phyloP scores from a whole-genome alignment of 2,113 vertebrate genomes.

The Origma solitaria region DNA sequence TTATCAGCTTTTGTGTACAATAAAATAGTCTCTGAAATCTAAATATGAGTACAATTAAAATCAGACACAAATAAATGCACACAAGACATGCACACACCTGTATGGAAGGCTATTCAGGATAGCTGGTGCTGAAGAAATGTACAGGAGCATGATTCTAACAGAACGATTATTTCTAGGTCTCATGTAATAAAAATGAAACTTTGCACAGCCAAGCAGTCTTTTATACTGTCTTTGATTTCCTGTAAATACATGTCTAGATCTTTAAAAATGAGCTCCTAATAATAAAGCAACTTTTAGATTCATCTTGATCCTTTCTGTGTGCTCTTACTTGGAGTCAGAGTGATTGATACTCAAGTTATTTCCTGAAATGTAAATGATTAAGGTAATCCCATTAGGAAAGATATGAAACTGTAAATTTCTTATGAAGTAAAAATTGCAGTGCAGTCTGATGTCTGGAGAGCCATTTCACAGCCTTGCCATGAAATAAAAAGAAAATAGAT shows the following conservation, averaged over 20 bases:
- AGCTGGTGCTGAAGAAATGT: not conserved
- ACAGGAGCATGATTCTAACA: not conserved
- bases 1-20: not conserved
- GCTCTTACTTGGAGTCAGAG: conserved; percentile 35
- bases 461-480: not conserved
- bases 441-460: conserved; percentile 8
- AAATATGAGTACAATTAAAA: not conserved
- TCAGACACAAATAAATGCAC: not conserved
- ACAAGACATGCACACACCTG: too few species aligned
- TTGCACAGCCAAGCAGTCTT: not conserved
- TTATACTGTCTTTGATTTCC: conserved; percentile 10
- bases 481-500: not conserved
- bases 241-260: conserved; percentile 31
- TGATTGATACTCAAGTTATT: conserved; percentile 44
- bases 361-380: conserved; percentile 62
- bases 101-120: not conserved
- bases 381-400: conserved; percentile 58
- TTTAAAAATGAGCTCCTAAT: conserved; percentile 63
- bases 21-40: not conserved
- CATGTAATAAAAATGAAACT: not conserved
- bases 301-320: conserved; percentile 12
- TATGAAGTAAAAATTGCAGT: conserved; percentile 59
- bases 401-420: conserved; percentile 61
- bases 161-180: not conserved
- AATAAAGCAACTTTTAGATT: conserved; percentile 51